Evolutionary conservation across 2,797 vertebrate genomes (phyloP).

Genomic region (Eutrigla gurnardus): DNA sequence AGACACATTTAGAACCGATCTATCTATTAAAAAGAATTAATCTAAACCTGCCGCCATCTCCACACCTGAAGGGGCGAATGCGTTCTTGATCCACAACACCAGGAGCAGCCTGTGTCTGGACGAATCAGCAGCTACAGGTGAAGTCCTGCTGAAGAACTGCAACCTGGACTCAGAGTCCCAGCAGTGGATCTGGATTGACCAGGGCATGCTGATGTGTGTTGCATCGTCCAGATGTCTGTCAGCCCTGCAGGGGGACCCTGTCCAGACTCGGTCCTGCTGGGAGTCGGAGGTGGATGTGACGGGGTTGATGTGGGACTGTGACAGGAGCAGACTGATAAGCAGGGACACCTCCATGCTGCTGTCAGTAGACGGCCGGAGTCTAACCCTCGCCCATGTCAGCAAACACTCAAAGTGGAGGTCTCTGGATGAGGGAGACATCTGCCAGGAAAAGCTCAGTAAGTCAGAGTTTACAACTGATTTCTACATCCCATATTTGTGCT

Average conservation of each 20-base stretch:
- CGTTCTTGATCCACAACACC: slow-evolving; percentile 79
- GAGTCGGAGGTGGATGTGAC: not conserved
- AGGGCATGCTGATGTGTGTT: slow-evolving; percentile 64
- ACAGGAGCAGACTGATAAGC: slow-evolving; percentile 69
- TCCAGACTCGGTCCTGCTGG: slow-evolving; percentile 70
- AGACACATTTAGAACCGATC: not conserved
- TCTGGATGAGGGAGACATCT: slow-evolving; percentile 77
- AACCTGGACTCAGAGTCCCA: slow-evolving; percentile 73
- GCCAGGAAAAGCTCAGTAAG: slow-evolving; percentile 79
- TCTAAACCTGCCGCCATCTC: slow-evolving; percentile 11
- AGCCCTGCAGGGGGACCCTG: slow-evolving; percentile 15
- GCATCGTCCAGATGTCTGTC: slow-evolving; percentile 78
- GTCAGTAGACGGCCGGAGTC: slow-evolving; percentile 31
- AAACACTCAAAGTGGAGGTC: slow-evolving; percentile 78
- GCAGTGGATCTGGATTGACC: slow-evolving; percentile 80
- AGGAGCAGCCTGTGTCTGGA: slow-evolving; percentile 77
- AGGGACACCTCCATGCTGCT: slow-evolving; percentile 64
- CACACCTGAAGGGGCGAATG: slow-evolving; percentile 58
- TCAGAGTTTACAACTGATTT: slow-evolving; percentile 3
- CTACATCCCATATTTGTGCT: not conserved
- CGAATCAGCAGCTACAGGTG: slow-evolving; percentile 47
- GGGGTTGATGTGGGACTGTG: slow-evolving; percentile 77
- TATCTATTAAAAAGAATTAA: not conserved
- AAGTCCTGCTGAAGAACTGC: slow-evolving; percentile 70
- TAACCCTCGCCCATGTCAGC: slow-evolving; percentile 51